Evolutionary conservation across 2,888 invertebrate species (phyloP).

Genomic region (Drosophila leonis): DNA sequence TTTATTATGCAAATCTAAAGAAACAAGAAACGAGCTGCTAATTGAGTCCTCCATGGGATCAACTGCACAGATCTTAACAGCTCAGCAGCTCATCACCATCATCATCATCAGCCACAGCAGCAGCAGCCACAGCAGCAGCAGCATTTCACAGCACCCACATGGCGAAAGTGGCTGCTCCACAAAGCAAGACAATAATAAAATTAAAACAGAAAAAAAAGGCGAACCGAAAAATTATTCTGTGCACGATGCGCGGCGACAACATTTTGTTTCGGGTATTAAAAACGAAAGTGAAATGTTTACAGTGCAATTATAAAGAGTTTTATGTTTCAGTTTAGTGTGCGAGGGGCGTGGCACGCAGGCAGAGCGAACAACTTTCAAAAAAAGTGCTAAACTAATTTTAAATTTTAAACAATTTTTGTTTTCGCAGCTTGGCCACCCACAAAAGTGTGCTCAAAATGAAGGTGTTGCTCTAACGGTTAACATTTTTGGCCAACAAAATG

Average conservation of each 20-base stretch:
- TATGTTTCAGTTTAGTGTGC: slow-evolving; percentile 78
- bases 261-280: slow-evolving; percentile 36
- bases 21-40: slow-evolving; percentile 35
- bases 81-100: slow-evolving; percentile 1
- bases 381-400: slow-evolving; percentile 76
- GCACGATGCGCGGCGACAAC: slow-evolving; percentile 72
- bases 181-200: slow-evolving; percentile 15
- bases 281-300: slow-evolving; percentile 80
- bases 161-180: slow-evolving; percentile 65
- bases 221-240: slow-evolving; percentile 73
- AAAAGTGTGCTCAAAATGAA: slow-evolving; percentile 20
- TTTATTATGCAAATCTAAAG: slow-evolving; percentile 49
- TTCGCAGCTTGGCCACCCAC: slow-evolving; percentile 64
- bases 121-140: background rate
- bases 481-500: slow-evolving; percentile 5
- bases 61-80: slow-evolving; percentile 8
- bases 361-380: slow-evolving; percentile 68
- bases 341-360: background rate
- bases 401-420: slow-evolving; percentile 1
- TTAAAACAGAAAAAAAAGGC: background rate
- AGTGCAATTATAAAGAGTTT: slow-evolving; percentile 81
- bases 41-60: slow-evolving; percentile 51
- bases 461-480: slow-evolving; percentile 45
- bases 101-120: background rate
- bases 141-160: slow-evolving; percentile 59